Evolutionary conservation across 2,797 vertebrate genomes (phyloP).

Genomic region (Lepidocolaptes lacrymiger): DNA sequence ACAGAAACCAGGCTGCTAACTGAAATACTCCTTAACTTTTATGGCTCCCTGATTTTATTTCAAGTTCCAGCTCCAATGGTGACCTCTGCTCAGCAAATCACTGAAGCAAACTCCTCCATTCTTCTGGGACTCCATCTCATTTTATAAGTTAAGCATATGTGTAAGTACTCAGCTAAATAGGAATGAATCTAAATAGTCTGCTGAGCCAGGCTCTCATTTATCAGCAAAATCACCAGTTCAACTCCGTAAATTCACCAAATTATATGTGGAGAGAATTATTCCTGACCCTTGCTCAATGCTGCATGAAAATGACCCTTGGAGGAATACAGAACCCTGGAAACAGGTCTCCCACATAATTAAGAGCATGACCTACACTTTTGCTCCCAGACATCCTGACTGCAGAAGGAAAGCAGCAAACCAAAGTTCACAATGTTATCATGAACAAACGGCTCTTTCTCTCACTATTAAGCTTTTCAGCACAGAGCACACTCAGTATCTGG

Average conservation of each 20-base stretch:
- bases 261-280: background rate
- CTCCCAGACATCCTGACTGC: background rate
- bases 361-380: background rate
- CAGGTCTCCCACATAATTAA: background rate
- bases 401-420: background rate
- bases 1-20: background rate
- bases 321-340: background rate
- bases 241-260: background rate
- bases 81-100: background rate
- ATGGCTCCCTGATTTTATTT: background rate
- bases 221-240: background rate
- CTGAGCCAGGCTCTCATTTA: slow-evolving; percentile 1
- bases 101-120: background rate
- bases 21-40: background rate
- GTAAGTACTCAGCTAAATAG: background rate
- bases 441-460: background rate
- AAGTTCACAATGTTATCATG: rapidly evolving
- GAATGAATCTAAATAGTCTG: background rate
- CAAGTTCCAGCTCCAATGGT: background rate
- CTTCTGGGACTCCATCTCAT: background rate
- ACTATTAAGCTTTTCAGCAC: background rate
- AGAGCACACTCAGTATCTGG: too few relatives aligned
- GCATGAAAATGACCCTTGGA: background rate
- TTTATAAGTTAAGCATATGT: background rate
- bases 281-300: background rate